Conservation (phyloP, 2,113 vertebrate genomes). For the Hyaena hyaena region DNA sequence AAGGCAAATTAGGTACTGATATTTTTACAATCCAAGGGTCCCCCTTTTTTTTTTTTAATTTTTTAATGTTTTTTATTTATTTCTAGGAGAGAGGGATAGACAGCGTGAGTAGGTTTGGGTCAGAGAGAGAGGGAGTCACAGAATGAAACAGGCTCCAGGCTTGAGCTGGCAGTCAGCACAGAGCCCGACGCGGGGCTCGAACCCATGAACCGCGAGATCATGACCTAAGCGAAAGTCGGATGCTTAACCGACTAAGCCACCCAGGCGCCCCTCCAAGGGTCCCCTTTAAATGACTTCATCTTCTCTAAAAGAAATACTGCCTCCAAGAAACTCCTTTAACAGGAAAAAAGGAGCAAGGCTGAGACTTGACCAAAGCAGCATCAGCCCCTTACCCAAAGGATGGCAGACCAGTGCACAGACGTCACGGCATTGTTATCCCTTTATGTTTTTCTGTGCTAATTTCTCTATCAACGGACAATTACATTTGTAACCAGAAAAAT, state of each 20-base stretch:
- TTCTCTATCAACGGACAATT: neutral
- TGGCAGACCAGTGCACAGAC: neutral
- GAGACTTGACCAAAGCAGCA: neutral
- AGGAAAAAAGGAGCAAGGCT: slow-evolving; percentile 31
- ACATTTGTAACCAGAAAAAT: neutral
- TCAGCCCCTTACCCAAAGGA: neutral
- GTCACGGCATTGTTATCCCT: neutral
- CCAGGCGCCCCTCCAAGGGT: too few species aligned
- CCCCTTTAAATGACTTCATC: slow-evolving; percentile 1
- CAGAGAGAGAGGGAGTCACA: too few species aligned
- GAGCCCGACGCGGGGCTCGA: too few species aligned
- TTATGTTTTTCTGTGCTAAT: neutral
- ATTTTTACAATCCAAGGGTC: slow-evolving; percentile 20
- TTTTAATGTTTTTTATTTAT: too few species aligned
- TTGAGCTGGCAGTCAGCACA: too few species aligned
- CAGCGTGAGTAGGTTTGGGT: too few species aligned
- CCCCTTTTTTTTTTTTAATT: too few species aligned
- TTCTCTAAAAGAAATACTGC: neutral
- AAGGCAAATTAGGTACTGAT: neutral
- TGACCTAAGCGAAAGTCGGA: too few species aligned
- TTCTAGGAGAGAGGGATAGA: too few species aligned
- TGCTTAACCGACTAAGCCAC: too few species aligned
- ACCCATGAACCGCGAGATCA: too few species aligned
- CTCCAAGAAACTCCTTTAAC: slow-evolving; percentile 45
- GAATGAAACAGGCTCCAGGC: too few species aligned